Percentiles rank a stretch among this genome's conserved stretches.
Evolutionary conservation across 1,140 invertebrate species (phyloP).

Genomic region (Charaxes varanes): DNA sequence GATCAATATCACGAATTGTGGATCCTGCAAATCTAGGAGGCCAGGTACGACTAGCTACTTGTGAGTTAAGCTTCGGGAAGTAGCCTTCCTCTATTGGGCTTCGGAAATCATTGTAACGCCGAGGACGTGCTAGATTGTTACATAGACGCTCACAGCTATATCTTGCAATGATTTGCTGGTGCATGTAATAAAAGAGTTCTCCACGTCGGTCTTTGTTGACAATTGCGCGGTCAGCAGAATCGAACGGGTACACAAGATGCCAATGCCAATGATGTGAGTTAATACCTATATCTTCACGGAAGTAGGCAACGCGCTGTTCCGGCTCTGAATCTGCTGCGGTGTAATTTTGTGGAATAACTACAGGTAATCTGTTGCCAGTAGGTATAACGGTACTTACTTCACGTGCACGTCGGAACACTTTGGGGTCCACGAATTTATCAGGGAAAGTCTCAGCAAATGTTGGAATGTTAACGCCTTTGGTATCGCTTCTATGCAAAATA

Average conservation of each 20-base stretch:
- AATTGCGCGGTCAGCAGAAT: conserved; percentile 73
- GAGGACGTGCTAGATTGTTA: conserved; percentile 68
- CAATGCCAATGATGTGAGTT: conserved; percentile 90
- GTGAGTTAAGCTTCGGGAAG: conserved; percentile 76
- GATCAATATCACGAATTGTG: conserved; percentile 77
- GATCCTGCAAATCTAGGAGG: conserved; percentile 75
- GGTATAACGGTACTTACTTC: conserved; percentile 81
- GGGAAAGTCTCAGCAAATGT: conserved; percentile 83
- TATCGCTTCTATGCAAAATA: conserved; percentile 82
- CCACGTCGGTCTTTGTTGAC: conserved; percentile 82
- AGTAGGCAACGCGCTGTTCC: conserved; percentile 85
- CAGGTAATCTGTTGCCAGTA: conserved; percentile 76
- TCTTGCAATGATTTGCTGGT: conserved; percentile 81
- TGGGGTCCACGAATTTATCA: conserved; percentile 84
- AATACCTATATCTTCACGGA: conserved; percentile 83
- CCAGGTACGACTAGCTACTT: conserved; percentile 71
- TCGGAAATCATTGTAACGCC: conserved; percentile 66
- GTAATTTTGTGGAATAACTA: conserved; percentile 82
- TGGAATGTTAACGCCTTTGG: conserved; percentile 81
- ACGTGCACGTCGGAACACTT: conserved; percentile 79
- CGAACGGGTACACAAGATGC: conserved; percentile 87
- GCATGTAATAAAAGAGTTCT: conserved; percentile 87
- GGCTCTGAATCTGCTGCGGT: conserved; percentile 83
- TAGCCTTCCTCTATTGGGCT: conserved; percentile 74
- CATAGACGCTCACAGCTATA: conserved; percentile 77